Base-by-base conservation (phyloP, 2,797 vertebrate species). In the Pseudochaenichthys georgianus region DNA sequence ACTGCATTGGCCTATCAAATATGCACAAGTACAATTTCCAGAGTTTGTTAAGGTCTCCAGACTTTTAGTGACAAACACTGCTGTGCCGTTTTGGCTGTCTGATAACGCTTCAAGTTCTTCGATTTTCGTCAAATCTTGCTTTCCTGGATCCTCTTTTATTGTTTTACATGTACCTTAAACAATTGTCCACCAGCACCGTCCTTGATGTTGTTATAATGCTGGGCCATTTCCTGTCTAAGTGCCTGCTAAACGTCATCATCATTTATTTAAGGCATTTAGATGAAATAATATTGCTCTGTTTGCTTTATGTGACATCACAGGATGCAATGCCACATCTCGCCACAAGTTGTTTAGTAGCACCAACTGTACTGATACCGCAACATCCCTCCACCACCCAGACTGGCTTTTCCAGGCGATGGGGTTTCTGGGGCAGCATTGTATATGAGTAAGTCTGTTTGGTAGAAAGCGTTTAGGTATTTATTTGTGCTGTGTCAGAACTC, bases 391-490 rank as follows among this genome's bases (percentile, higher is more conserved):
- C 47, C 68, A 71, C 43, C 57, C 63, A 68, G 2, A 43, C 21
- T n/a, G n/a, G 15, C 55, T 53, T 57, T 66, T 63, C 38, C 66
- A 41, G 48, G 16, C 54, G 60, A 52, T 11, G 28, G 52, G 5
- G 45, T 55, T 80, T 58, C 8, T 41, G 74, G 67, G 75, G 45
- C 17, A 57, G 58, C 41, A 10, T 77, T 90, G 86, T 87, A 78
- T 89, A 87, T 73, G 75, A 84, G 61, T 58, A 50, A 45, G 60
- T 72, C 82, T 80, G 57, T 72, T 83, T 87, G 87, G 80, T 90
- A 93, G 94, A 93, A 93, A 92, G 78, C 65, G 70, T 60, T 52
- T 70, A 80, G 80, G 68, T 89, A 91, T 94, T 93, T 94, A 92
- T 94, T 93, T 93, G 81, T 87, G 66, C 60, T 83, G 81, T 75